Base-by-base conservation (phyloP, 1,140 invertebrate species). In the Magallana gigas region DNA sequence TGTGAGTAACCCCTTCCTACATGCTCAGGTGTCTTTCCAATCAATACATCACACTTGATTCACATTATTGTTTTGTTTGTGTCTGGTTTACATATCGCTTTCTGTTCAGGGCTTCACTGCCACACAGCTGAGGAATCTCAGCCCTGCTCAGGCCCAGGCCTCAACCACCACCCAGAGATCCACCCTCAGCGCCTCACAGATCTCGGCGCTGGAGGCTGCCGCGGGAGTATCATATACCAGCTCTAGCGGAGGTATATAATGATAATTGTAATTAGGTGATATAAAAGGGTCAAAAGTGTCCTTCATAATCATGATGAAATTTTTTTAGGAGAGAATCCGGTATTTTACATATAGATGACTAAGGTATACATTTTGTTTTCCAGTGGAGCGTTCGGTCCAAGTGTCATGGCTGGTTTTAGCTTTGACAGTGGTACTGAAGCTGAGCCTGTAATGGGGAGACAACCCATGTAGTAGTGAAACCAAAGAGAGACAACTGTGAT, bases 131-230 rank as follows among this genome's bases (percentile, higher is more conserved):
- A 48, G 58, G 23, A 86, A 82, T 3, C 85, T 89, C 48, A 87
- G 85, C 80, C 56, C 76, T 0, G 68, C 85, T 8, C 88, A 89
- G 23, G 88, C 88, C 8, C 88, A 89, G 36, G 85, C 88, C 2
- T 68, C 88, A 8, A 85, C 88, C 57, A 58, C 60, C 12, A 59
- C 12, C 58, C 88, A 89, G 68, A 59, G 88, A 68, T 84, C 56
- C 86, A 58, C 85, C 83, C 76, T 89, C 9, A 23, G 59, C 36
- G 62, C 85, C 18, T 18, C 62, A 12, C 88, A 89, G 29, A 18
- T 89, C 1, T 23, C 85, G 57, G 88, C 88, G 23, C 48, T 89
- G 36, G 68, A 82, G 23, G 23, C 58, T n/a, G 85, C 83, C 5
- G 88, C 88, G 6, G 83, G 68, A 5, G 16, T 16, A 8, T 12